These are phyloP conservation scores for Cetonia aurata DNA, from an alignment of 2,888 invertebrate species.

Conservation along the genomic window DNA sequence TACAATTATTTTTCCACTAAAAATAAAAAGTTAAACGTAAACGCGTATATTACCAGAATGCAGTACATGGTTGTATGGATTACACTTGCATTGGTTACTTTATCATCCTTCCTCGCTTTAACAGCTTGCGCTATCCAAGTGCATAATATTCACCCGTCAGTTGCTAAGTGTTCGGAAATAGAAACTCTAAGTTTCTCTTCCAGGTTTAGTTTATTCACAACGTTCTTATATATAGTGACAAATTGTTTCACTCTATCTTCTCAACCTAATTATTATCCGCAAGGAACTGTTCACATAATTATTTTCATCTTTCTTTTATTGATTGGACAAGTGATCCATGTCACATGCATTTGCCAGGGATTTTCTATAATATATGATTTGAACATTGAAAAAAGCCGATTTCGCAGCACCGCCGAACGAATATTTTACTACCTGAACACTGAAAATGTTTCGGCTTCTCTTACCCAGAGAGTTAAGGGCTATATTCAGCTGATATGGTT, in stretches of 20 bases:
- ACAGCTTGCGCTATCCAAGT: not conserved
- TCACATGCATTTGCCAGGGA: slow-evolving; percentile 32
- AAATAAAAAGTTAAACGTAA: slow-evolving; percentile 41
- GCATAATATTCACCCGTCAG: slow-evolving; percentile 33
- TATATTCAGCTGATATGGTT: slow-evolving; percentile 39
- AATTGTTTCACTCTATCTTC: slow-evolving; percentile 19
- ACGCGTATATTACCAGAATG: slow-evolving; percentile 22
- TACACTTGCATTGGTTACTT: slow-evolving; percentile 7
- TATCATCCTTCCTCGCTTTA: slow-evolving; percentile 13
- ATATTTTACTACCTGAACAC: slow-evolving; percentile 38
- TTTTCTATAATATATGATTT: slow-evolving; percentile 35
- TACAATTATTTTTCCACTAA: slow-evolving; percentile 35
- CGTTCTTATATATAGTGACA: slow-evolving; percentile 31
- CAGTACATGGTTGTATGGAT: slow-evolving; percentile 34
- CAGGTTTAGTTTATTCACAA: slow-evolving; percentile 26
- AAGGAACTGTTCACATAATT: slow-evolving; percentile 33
- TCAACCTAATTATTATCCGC: slow-evolving; percentile 36
- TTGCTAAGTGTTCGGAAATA: slow-evolving; percentile 17
- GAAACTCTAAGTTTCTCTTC: not conserved
- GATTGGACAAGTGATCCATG: slow-evolving; percentile 21
- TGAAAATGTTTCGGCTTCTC: slow-evolving; percentile 39
- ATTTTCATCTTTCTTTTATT: slow-evolving; percentile 36
- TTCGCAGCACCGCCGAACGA: slow-evolving; percentile 22
- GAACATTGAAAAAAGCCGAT: slow-evolving; percentile 27
- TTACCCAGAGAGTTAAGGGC: slow-evolving; percentile 24